These are phyloP conservation scores for Pyrrhia umbra DNA, from an alignment of 2,888 invertebrate genomes.

Conservation along the genomic window DNA sequence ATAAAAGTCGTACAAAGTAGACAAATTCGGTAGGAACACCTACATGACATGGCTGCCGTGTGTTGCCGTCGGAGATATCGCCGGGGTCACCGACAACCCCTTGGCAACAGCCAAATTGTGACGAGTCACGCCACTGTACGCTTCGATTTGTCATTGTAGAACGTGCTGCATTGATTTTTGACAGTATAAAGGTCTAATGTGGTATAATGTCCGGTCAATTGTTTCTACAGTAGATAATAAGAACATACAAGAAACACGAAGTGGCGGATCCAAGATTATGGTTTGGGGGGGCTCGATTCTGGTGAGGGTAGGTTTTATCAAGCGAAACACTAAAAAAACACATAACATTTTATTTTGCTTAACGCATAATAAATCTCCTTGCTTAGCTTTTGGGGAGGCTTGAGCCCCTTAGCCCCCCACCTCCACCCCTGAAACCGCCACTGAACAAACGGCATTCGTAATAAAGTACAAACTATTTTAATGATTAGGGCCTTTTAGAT, in stretches of 20 bases:
- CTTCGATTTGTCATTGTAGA: constrained; percentile 47
- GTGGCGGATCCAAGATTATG: too few species aligned
- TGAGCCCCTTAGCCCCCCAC: too few species aligned
- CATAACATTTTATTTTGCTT: too few species aligned
- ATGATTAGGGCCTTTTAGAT: constrained; percentile 10
- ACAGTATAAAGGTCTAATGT: constrained; percentile 13
- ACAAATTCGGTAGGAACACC: constrained; percentile 59
- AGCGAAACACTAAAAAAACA: too few species aligned
- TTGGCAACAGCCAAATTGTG: constrained; percentile 69
- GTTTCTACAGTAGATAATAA: not conserved
- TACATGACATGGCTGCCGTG: constrained; percentile 65
- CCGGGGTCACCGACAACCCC: constrained; percentile 72
- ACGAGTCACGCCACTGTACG: constrained; percentile 73
- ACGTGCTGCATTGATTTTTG: constrained; percentile 46
- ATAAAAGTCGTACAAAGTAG: constrained; percentile 46
- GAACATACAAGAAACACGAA: not conserved
- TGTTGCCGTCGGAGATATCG: constrained; percentile 81
- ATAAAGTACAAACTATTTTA: not conserved
- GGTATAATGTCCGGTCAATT: constrained; percentile 7
- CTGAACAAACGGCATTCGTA: not conserved
- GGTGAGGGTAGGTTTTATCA: too few species aligned
- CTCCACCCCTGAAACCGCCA: too few species aligned
- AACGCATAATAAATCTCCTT: too few species aligned
- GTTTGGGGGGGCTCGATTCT: too few species aligned
- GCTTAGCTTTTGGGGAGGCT: too few species aligned